Conservation (phyloP, 2,888 invertebrate genomes). For the Axea sp. region DNA sequence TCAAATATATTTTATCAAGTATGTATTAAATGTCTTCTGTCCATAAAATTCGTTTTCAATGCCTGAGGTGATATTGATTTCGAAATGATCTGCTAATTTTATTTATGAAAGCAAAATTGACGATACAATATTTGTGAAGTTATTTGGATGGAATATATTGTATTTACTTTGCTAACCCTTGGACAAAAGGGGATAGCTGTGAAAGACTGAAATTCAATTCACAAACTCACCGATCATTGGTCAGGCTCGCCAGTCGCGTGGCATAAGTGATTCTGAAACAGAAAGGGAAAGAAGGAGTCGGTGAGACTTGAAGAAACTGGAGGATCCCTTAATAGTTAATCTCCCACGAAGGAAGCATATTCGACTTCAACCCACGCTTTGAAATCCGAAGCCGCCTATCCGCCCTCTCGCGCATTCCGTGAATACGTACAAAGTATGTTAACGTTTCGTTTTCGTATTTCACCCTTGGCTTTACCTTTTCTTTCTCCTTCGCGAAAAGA, state of each 20-base stretch:
- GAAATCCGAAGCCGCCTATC: constrained; percentile 63
- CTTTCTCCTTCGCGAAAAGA: constrained; percentile 45
- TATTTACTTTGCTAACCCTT: constrained; percentile 38
- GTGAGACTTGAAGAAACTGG: constrained; percentile 49
- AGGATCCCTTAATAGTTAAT: constrained; percentile 69
- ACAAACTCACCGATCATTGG: constrained; percentile 56
- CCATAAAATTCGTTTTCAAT: no score
- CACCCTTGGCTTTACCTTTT: constrained; percentile 53
- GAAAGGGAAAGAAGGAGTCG: constrained; percentile 45
- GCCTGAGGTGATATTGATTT: no score
- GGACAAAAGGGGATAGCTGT: no score
- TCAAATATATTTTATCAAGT: no score
- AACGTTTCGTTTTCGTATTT: constrained; percentile 60
- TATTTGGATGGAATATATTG: no score
- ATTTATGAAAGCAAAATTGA: constrained; percentile 42
- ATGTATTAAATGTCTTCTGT: no score
- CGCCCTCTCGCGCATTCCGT: constrained; percentile 61
- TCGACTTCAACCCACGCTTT: constrained; percentile 66
- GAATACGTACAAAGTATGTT: constrained; percentile 64
- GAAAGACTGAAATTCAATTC: constrained; percentile 49
- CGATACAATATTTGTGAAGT: constrained; percentile 32
- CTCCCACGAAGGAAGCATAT: constrained; percentile 72
- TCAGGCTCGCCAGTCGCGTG: constrained; percentile 43
- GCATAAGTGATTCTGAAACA: constrained; percentile 62
- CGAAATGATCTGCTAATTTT: constrained; percentile 33